Evolutionary conservation across 2,888 invertebrate species (phyloP), one percentile per base, ranked within the genome.

Genomic region (Entomobrya multifasciata): DNA sequence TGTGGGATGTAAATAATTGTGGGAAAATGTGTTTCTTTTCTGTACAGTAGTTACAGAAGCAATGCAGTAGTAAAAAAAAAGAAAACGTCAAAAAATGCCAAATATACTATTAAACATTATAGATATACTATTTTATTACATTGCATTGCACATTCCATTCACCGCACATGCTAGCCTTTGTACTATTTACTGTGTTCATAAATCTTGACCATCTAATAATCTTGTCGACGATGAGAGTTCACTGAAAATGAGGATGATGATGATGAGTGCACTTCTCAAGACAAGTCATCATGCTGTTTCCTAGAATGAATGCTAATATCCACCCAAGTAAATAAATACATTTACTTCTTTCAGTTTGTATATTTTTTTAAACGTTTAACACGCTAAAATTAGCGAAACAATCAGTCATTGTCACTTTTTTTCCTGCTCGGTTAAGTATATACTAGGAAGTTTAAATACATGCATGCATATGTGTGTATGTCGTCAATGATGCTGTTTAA

Each of bases 1-100:
- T 65, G 80, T 70, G 74, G 86, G 81, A 86, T 60, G 65, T 70
- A 67, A 86, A 77, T 86, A 86, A 86, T 86, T 86, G 86, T 86
- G 86, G 81, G 86, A 86, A 86, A 52, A 79, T 49, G 30, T 36
- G 47, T 60, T 78, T 78, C 25, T 22, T 44, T 78, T 78, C 47
- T 27, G 25, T 22, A 25, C 47, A 47, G 60, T 47, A 60, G 27
- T 20, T 36, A 6, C 36, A 6, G 4, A 36, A 6, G 8, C 36
- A 6, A 10, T n/a, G 36, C 22, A 41, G 41, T 72, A 55, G 52
- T 36, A 36, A 22, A 41, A 57, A 17, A 22, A 78, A 81, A 47
- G 55, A 57, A 81, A 81, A 72, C 67, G 80, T 67, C 67, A 67
- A 55, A 80, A 36, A 67, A 27, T 20, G 41, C 20, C 17, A 17